phyloP scores from a whole-genome alignment of 2,113 vertebrate genomes.

The Daubentonia madagascariensis region DNA sequence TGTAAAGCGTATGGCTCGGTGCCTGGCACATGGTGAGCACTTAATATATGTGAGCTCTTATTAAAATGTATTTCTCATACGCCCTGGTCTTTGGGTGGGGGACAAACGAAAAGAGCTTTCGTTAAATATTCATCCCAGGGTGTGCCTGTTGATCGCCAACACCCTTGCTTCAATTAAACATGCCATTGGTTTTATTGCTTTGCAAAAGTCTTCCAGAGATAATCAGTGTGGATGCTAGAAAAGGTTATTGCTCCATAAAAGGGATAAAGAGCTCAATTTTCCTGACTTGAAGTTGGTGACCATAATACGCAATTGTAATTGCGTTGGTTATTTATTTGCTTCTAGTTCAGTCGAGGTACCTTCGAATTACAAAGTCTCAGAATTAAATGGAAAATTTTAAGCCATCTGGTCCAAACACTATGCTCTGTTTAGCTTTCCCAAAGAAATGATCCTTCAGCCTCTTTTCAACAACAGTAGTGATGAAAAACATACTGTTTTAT shows the following conservation, averaged over 20 bases:
- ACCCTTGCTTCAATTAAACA: constrained; percentile 64
- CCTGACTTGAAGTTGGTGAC: neutral
- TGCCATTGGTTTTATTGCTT: constrained; percentile 63
- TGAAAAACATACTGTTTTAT: neutral
- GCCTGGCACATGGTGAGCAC: neutral
- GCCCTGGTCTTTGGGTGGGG: neutral
- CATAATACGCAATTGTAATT: neutral
- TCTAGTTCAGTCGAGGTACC: neutral
- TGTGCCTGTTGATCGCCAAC: neutral
- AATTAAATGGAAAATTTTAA: neutral
- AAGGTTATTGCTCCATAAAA: constrained; percentile 54
- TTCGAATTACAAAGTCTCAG: neutral
- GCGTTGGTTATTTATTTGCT: neutral
- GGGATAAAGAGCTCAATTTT: constrained; percentile 6
- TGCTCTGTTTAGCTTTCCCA: neutral
- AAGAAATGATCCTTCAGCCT: neutral
- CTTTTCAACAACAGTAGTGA: neutral
- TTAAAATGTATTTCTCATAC: neutral
- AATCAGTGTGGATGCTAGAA: neutral
- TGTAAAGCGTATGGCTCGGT: neutral
- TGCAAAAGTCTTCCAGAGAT: constrained; percentile 38
- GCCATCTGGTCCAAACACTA: neutral
- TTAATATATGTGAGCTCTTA: neutral
- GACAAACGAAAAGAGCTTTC: neutral
- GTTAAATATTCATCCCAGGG: constrained; percentile 20